Conservation (phyloP, 2,797 vertebrate genomes). For the Clamator glandarius region DNA sequence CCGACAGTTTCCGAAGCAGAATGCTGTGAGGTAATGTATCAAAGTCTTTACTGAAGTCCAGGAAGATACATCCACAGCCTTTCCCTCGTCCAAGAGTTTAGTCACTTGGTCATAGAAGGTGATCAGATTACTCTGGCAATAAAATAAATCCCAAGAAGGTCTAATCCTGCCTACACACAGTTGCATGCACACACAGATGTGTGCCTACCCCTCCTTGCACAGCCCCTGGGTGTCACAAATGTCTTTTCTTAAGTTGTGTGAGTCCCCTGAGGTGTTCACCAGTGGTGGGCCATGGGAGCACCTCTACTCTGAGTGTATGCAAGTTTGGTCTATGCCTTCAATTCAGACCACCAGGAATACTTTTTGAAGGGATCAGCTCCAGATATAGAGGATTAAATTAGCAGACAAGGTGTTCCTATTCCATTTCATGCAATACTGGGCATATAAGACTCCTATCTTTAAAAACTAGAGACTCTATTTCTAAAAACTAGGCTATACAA, state of each 20-base stretch:
- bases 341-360: background rate
- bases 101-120: too few relatives aligned
- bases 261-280: background rate
- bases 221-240: background rate
- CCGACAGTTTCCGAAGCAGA: too few relatives aligned
- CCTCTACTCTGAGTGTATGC: rapidly evolving
- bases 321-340: background rate
- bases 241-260: rapidly evolving
- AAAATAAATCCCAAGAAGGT: background rate
- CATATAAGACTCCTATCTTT: background rate
- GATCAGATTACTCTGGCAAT: too few relatives aligned
- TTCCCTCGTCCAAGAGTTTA: too few relatives aligned
- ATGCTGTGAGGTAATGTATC: too few relatives aligned
- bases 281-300: background rate
- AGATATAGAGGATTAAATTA: background rate
- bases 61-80: too few relatives aligned
- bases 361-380: background rate
- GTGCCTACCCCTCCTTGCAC: rapidly evolving
- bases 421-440: background rate
- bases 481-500: background rate
- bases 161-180: rapidly evolving
- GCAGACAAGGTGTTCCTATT: background rate
- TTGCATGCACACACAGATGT: too few relatives aligned
- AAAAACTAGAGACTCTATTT: background rate
- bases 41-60: too few relatives aligned